A percentile compares a stretch with the other conserved stretches of the same genome.
These are phyloP conservation scores for Aphidoletes aphidimyza DNA, from an alignment of 2,888 invertebrate genomes.

Conservation along the genomic window DNA sequence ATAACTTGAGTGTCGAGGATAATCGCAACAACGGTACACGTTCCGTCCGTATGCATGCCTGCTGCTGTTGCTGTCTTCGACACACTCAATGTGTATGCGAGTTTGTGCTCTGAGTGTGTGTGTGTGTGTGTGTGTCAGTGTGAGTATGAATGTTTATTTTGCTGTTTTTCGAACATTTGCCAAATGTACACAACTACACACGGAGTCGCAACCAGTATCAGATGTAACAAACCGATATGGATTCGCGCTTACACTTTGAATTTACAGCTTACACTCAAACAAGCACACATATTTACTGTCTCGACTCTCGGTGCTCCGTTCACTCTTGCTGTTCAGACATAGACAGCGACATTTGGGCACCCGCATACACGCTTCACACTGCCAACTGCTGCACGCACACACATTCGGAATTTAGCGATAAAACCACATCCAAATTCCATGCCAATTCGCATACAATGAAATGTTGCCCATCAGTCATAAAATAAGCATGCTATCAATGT, in stretches of 20 bases:
- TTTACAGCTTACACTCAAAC: too few relatives aligned
- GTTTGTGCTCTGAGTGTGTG: too few relatives aligned
- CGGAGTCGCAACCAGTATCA: not conserved
- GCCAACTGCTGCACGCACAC: not conserved
- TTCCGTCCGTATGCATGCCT: slow-evolving; percentile 13
- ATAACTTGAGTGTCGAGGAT: slow-evolving; percentile 50
- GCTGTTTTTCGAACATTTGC: not conserved
- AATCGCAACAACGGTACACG: slow-evolving; percentile 47
- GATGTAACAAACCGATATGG: not conserved
- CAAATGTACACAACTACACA: not conserved
- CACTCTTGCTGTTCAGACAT: not conserved
- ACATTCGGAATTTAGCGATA: not conserved
- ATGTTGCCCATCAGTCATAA: not conserved
- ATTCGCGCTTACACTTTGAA: not conserved
- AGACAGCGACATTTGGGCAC: slow-evolving; percentile 13
- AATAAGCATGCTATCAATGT: not conserved
- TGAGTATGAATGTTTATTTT: too few relatives aligned
- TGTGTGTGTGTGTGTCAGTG: too few relatives aligned
- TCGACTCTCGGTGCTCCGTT: too few relatives aligned
- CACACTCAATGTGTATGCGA: not conserved
- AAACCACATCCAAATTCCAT: not conserved
- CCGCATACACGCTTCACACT: not conserved
- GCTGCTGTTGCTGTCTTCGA: not conserved
- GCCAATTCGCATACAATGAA: not conserved
- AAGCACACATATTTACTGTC: too few relatives aligned